Base-by-base conservation (phyloP, 2,888 invertebrate genomes). In the Abrostola triplasia region DNA sequence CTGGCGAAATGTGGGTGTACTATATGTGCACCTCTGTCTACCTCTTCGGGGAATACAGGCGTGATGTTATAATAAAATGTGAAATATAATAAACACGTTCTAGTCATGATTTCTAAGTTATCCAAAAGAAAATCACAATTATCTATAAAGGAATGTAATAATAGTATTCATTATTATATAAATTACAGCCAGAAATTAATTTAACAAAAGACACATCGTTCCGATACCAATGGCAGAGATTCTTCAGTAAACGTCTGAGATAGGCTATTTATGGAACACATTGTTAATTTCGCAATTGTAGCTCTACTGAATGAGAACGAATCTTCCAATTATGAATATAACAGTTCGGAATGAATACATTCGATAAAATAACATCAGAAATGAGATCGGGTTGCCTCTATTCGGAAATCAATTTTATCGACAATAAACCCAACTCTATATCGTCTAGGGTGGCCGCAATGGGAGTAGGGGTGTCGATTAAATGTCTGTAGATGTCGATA, bases 321-420 rank as follows among this genome's bases (percentile, higher is more conserved):
- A 24, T 24, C 24, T 24, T 24, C 36, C 52, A 67, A 65, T 59
- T 60, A 72, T 56, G 57, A 62, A 65, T 49, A 67, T 55, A 52
- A 24, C n/a, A 38, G 62, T 50, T 64, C 61, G 49, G 48, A 37
- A 36, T 56, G 64, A 64, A 62, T 61, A 56, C 49, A 64, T 73
- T 67, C 66, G 69, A 67, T 76, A 64, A 71, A 75, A 79, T 75
- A 72, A 75, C 67, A 77, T 65, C 69, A 64, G 63, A 70, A 76
- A 70, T 72, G 72, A 67, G 67, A 76, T 76, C 76, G 60, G 64
- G 42, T 49, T 52, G 51, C 58, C 57, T 59, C 44, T 57, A 76
- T 75, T 70, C 61, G 69, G 58, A 65, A 79, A 77, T 76, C 80
- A 77, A 80, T 80, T 80, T 71, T 49, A 65, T 49, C 67, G 59